These are phyloP conservation scores for Scalopus aquaticus DNA, from an alignment of 2,113 vertebrate species.

Conservation along the genomic window DNA sequence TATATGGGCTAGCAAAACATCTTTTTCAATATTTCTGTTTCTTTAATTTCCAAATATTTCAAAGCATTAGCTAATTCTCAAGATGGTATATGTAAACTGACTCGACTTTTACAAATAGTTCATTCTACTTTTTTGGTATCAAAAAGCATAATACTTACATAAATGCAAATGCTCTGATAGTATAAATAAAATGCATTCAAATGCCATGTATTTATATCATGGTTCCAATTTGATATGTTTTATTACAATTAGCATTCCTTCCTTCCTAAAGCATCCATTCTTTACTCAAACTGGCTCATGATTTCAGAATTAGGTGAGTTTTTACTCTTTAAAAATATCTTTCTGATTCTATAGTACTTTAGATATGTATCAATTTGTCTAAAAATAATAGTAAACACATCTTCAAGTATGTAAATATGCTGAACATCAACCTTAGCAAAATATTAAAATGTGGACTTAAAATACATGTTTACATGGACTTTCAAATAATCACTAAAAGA, in stretches of 20 bases:
- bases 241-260: conserved; percentile 13
- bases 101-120: conserved; percentile 23
- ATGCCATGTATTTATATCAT: background rate
- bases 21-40: conserved; percentile 26
- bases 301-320: background rate
- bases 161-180: background rate
- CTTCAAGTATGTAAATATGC: conserved; percentile 2
- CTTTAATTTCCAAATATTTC: conserved; percentile 12
- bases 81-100: conserved; percentile 1
- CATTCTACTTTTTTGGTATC: background rate
- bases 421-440: conserved; percentile 9
- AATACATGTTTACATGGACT: background rate
- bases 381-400: background rate
- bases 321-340: conserved; percentile 31
- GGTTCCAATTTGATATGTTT: background rate
- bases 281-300: background rate
- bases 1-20: background rate
- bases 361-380: background rate
- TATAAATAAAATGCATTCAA: background rate
- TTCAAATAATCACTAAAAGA: background rate
- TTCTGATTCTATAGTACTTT: conserved; percentile 15
- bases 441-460: conserved; percentile 23
- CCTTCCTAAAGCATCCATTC: background rate
- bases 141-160: conserved; percentile 30
- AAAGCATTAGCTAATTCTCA: conserved; percentile 25